Conservation (phyloP, 2,797 vertebrate species). For the Myotis daubentonii region DNA sequence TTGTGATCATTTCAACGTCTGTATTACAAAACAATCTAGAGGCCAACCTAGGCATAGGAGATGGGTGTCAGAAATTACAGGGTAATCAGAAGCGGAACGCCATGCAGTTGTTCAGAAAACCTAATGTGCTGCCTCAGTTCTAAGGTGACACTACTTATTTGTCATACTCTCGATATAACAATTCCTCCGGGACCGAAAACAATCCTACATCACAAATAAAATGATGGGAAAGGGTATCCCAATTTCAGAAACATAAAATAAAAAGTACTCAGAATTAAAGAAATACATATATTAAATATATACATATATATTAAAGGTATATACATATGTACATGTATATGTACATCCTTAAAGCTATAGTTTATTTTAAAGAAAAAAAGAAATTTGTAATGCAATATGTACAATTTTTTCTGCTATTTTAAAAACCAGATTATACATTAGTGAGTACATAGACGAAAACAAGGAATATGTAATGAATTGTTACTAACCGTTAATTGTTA, state of each 20-base stretch:
- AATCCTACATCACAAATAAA: neutral
- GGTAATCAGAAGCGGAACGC: neutral
- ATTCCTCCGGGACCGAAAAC: neutral
- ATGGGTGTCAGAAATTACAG: neutral
- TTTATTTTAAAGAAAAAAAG: slow-evolving; percentile 20
- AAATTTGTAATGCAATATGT: neutral
- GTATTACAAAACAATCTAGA: neutral
- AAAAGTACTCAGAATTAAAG: neutral
- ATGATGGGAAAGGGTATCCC: neutral
- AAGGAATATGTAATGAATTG: neutral
- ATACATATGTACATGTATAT: neutral
- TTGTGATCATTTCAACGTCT: neutral
- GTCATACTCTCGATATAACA: neutral
- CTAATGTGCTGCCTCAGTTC: neutral
- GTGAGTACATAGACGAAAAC: neutral
- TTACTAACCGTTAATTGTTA: neutral
- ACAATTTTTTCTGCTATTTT: neutral
- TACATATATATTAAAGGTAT: too few species aligned
- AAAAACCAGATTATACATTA: neutral
- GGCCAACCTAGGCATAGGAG: too few species aligned
- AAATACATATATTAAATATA: neutral
- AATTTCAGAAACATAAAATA: neutral
- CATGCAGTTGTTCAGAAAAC: neutral
- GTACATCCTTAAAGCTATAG: neutral
- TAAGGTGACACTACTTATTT: neutral